These are phyloP conservation scores for Euura saliciscinereae DNA, from an alignment of 1,140 invertebrate species.

Conservation along the genomic window DNA sequence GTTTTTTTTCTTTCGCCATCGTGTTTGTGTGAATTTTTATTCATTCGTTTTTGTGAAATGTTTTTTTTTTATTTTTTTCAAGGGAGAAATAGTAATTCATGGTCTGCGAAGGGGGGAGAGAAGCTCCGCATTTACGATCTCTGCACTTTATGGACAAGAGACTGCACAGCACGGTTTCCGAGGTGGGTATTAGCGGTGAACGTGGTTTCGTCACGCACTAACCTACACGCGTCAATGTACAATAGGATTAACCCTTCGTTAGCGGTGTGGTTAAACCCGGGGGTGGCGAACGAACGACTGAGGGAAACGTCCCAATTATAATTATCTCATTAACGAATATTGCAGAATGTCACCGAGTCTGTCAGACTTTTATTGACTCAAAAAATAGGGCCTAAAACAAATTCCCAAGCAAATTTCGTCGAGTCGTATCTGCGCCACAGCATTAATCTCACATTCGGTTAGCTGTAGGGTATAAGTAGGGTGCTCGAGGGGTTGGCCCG, in stretches of 20 bases:
- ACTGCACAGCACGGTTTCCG: not conserved
- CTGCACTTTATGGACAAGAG: not conserved
- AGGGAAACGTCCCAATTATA: not conserved
- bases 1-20: not conserved
- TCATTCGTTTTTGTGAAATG: conserved; percentile 34
- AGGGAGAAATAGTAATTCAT: conserved; percentile 5
- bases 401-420: no score
- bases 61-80: conserved; percentile 27
- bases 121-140: no score
- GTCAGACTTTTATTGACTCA: no score
- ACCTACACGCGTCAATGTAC: not conserved
- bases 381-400: no score
- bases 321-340: not conserved
- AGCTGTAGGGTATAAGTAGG: no score
- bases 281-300: not conserved
- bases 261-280: not conserved
- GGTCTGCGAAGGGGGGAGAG: not conserved
- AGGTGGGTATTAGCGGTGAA: not conserved
- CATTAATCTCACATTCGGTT: no score
- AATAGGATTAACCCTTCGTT: conserved; percentile 4
- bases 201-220: conserved; percentile 6
- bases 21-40: conserved; percentile 38
- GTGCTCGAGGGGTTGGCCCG: not conserved
- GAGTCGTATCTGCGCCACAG: no score
- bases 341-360: no score